Evolutionary conservation across 2,888 invertebrate genomes (phyloP).

Genomic region (Pedicia rivosa): DNA sequence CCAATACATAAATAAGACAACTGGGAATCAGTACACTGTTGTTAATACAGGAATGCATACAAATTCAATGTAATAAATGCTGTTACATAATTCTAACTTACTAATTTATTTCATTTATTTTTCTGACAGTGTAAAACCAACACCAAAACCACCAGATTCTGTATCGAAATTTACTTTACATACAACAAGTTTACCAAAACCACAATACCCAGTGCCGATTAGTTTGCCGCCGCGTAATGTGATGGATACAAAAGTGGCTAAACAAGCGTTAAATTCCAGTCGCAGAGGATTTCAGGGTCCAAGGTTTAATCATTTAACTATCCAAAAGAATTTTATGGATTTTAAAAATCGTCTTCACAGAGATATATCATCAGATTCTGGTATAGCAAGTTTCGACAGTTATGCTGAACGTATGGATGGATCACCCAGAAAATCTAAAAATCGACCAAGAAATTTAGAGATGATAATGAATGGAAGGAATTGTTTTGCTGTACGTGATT

Average conservation of each 20-base stretch:
- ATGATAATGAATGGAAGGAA: conserved; percentile 58
- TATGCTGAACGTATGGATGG: conserved; percentile 13
- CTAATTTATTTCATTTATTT: too few species aligned
- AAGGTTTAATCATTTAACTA: conserved; percentile 7
- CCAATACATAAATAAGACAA: conserved; percentile 2
- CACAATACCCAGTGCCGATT: conserved; percentile 45
- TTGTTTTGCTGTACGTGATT: conserved; percentile 58
- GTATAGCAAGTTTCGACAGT: conserved; percentile 27
- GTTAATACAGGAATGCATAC: conserved; percentile 28
- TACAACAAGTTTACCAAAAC: conserved; percentile 56
- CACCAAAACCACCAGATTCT: conserved; percentile 27
- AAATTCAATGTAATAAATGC: conserved; percentile 30
- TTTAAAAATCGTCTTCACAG: conserved; percentile 11
- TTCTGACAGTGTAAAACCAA: conserved; percentile 25
- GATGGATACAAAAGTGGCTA: conserved; percentile 51
- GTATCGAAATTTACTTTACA: conserved; percentile 46
- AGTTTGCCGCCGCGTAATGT: conserved; percentile 34
- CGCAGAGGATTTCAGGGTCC: conserved; percentile 31
- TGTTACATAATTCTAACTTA: too few species aligned
- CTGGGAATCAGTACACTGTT: conserved; percentile 18
- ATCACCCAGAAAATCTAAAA: conserved; percentile 24
- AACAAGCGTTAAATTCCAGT: conserved; percentile 54
- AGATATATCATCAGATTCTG: conserved; percentile 30
- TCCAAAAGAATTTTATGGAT: background rate
- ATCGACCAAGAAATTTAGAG: conserved; percentile 51